Evolutionary conservation across 2,113 vertebrate genomes (phyloP).

Genomic region (Pituophis catenifer): DNA sequence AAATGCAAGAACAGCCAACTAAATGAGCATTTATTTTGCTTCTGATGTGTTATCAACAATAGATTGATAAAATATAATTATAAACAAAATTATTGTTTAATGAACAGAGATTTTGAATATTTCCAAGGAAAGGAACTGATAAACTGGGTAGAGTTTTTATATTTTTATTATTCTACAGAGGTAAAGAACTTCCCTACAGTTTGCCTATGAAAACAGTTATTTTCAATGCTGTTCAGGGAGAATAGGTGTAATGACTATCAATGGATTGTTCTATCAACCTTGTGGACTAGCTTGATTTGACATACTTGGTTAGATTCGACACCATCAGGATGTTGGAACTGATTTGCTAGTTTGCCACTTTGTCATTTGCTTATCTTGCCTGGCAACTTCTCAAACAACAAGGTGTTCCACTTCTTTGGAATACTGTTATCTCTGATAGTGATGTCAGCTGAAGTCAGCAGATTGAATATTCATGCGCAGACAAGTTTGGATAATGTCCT

Average conservation of each 20-base stretch:
- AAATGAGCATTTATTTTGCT: constrained; percentile 69
- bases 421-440: constrained; percentile 69
- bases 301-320: constrained; percentile 34
- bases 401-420: constrained; percentile 68
- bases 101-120: constrained; percentile 72
- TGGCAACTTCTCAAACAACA: constrained; percentile 67
- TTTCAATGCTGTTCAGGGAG: background rate
- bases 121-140: constrained; percentile 74
- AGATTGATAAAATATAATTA: constrained; percentile 81
- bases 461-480: constrained; percentile 73
- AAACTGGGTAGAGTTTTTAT: constrained; percentile 55
- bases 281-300: constrained; percentile 53
- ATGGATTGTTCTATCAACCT: constrained; percentile 69
- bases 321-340: constrained; percentile 53
- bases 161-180: constrained; percentile 80
- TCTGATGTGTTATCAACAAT: constrained; percentile 78
- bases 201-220: constrained; percentile 77
- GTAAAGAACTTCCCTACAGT: constrained; percentile 66
- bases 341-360: constrained; percentile 59
- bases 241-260: constrained; percentile 56
- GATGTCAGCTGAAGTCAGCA: constrained; percentile 72
- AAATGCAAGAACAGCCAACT: constrained; percentile 53
- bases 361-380: constrained; percentile 68
- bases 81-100: constrained; percentile 74
- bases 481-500: constrained; percentile 61